Base-by-base conservation (phyloP, 2,113 vertebrate genomes). In the Tragelaphus imberbis region DNA sequence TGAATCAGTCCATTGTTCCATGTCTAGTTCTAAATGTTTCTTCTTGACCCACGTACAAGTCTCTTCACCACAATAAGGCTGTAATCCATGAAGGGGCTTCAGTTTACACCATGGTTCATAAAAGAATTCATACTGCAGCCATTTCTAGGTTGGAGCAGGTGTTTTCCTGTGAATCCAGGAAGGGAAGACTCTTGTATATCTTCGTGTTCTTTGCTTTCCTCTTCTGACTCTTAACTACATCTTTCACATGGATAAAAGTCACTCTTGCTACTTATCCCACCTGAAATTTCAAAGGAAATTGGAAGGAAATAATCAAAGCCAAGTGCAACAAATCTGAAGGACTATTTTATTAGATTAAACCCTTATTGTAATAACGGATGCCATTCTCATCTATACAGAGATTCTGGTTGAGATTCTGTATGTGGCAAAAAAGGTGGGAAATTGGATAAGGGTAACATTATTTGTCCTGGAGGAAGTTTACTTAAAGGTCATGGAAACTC, bases 351-450 rank as follows among this genome's bases (percentile, higher is more conserved):
- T 30, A 77, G 27, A 47, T 23, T 12, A 68, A 58, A 33, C 33
- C 17, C 30, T 86, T 6, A 4, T 80, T 30, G 33, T 51, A 49
- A 77, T 2, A 25, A 61, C 53, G 9, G 25, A 55, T 68, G 71
- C 21, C 8, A 7, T 84, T 75, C 27, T 25, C 59, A 9, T 25
- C 10, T 21, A 47, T 28, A 30, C 21, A 30, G 30, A 81, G 85
- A 36, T 28, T 44, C 55, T 79, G 17, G 58, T 25, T 33, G 68
- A n/a, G 33, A 51, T 61, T 59, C 21, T n/a, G 0, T 47, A 7
- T 2, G 7, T 15, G 3, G 7, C 7, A 49, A 63, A 4, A 4
- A 2, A 5, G 19, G 12, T 16, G 25, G 10, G 59, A 28, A 27
- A 27, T 28, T 49, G 21, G 28, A 33, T 9, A 2, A 7, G 14